Conservation (phyloP, 2,797 vertebrate genomes). For the Halcyon badia region DNA sequence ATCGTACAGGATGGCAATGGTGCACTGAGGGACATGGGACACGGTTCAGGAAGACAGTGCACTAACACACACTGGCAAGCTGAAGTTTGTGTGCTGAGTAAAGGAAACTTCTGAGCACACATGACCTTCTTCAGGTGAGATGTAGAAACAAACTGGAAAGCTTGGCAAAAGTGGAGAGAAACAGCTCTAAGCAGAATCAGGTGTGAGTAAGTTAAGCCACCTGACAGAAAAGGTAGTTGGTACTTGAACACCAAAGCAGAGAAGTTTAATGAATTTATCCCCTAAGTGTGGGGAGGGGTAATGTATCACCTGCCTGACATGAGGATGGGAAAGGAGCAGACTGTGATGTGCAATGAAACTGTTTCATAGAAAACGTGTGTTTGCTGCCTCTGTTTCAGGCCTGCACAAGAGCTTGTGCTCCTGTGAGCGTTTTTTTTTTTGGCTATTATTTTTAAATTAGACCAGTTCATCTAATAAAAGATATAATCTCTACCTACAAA, state of each 20-base stretch:
- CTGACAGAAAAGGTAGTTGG: background rate
- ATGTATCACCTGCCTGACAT: fast-evolving
- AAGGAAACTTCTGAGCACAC: background rate
- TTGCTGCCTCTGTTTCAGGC: background rate
- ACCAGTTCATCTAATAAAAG: background rate
- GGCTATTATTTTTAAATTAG: background rate
- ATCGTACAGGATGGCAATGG: background rate
- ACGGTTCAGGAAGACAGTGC: background rate
- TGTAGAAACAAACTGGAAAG: background rate
- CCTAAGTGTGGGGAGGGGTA: background rate
- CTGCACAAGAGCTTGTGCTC: background rate
- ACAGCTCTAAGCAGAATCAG: background rate
- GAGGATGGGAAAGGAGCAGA: background rate
- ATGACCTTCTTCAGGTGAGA: background rate
- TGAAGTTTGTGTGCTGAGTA: background rate
- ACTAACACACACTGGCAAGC: background rate
- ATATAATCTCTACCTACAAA: background rate
- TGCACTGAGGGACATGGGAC: background rate
- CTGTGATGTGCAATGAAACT: background rate
- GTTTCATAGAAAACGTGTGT: background rate
- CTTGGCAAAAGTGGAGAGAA: background rate
- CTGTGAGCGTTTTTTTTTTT: background rate
- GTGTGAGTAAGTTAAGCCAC: background rate
- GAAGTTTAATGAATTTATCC: background rate
- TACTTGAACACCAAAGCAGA: background rate